Evolutionary conservation across 2,797 vertebrate genomes (phyloP), one percentile per base, ranked within the genome.

Genomic region (Helostoma temminkii): DNA sequence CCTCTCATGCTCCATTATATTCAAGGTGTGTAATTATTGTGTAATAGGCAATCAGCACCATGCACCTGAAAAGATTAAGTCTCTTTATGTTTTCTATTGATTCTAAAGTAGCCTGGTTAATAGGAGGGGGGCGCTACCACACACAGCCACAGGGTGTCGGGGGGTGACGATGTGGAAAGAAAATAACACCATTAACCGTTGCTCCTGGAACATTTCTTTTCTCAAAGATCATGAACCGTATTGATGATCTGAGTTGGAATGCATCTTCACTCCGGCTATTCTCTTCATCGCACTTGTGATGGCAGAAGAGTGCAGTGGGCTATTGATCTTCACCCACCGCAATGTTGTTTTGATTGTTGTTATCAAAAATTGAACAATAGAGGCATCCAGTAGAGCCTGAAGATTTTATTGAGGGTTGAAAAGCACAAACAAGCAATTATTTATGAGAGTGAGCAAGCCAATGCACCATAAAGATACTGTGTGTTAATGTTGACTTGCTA

Each of bases 41-140:
- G 92, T 93, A 93, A 93, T 92, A 88, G 91, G 89, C 93, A 93
- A 93, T 94, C 93, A 93, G 90, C 53, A 62, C 61, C 72, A 57
- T 89, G 91, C 87, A 92, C 89, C 92, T 85, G 84, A 91, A 93
- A 89, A 93, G 88, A 93, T 93, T 93, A 94, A 87, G 83, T 84
- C 86, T 91, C 83, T 92, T 93, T 91, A 91, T 93, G 90, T 87
- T 91, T 90, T 87, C 66, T 91, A 94, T 94, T 90, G 93, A 94
- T 94, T 93, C 82, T 55, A 68, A 88, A 85, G 80, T 81, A 72
- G 78, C 71, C 85, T 89, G 88, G 87, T 94, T 93, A 93, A 93
- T 93, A 90, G 90, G 84, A 93, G 85, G 81, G 86, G 77, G 85
- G 83, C 80, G 48, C 80, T 71, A 70, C 70, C 79, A 69, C 85